Conservation (phyloP, 2,113 vertebrate species). For the Phocoena sinus region DNA sequence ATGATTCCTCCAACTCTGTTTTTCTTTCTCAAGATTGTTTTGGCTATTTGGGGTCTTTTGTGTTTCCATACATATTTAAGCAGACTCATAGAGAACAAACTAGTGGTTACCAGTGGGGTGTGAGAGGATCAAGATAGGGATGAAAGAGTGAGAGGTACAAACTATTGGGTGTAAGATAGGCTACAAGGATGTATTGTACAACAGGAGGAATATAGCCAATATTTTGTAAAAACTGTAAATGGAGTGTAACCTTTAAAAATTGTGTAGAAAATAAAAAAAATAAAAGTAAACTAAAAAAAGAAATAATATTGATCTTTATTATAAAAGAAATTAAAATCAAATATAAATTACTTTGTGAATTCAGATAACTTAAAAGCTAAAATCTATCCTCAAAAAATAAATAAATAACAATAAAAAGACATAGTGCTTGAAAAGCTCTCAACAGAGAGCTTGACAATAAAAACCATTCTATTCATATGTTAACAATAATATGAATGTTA, state of each 20-base stretch:
- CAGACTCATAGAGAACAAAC: neutral
- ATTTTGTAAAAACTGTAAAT: neutral
- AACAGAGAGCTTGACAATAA: neutral
- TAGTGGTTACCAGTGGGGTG: neutral
- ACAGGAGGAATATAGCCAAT: no score
- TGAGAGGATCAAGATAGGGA: neutral
- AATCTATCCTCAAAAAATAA: neutral
- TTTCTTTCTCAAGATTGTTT: neutral
- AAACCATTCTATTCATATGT: neutral
- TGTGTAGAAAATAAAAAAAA: neutral
- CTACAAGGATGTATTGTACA: no score
- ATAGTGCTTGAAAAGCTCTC: neutral
- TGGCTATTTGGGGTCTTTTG: neutral
- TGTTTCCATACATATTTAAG: neutral
- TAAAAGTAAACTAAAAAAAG: neutral
- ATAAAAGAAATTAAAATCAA: neutral
- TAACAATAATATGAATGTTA: neutral
- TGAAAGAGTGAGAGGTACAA: neutral
- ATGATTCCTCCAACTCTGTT: no score
- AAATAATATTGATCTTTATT: neutral
- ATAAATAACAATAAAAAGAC: neutral
- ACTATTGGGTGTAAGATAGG: no score
- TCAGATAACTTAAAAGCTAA: neutral
- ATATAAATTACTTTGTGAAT: neutral
- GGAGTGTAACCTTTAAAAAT: neutral